phyloP scores from a whole-genome alignment of 2,888 invertebrate species.

The Pyrocoelia pectoralis region DNA sequence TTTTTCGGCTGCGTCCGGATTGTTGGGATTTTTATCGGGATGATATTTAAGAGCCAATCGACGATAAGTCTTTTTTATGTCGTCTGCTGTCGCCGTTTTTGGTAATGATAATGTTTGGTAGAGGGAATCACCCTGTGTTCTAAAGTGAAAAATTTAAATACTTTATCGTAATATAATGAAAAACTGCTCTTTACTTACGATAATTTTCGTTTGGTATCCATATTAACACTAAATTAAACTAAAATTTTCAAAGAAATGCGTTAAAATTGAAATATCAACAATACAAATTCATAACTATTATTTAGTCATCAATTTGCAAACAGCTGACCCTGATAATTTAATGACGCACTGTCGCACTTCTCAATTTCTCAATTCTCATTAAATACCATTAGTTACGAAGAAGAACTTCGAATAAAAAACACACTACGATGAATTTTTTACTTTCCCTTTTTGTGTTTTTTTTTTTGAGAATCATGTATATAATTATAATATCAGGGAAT shows the following conservation, averaged over 20 bases:
- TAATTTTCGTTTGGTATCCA: conserved; percentile 44
- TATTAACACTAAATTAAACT: conserved; percentile 16
- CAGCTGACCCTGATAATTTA: no score
- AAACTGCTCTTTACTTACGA: conserved; percentile 39
- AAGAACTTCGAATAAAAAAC: no score
- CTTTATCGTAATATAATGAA: not conserved
- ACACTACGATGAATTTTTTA: no score
- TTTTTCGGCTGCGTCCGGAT: conserved; percentile 93
- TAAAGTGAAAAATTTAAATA: conserved; percentile 53
- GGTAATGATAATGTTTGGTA: conserved; percentile 89
- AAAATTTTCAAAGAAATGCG: conserved; percentile 13
- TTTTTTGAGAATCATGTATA: no score
- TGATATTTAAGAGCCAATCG: conserved; percentile 93
- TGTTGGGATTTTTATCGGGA: conserved; percentile 96
- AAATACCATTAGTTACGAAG: no score
- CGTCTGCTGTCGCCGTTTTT: conserved; percentile 92
- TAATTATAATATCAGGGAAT: no score
- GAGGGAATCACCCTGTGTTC: conserved; percentile 91
- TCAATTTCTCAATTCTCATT: no score
- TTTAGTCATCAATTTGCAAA: no score
- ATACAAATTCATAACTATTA: no score
- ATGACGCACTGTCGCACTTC: no score
- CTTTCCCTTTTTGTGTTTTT: no score
- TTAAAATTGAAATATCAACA: no score
- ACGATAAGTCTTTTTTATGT: conserved; percentile 96